Conservation (phyloP, 2,113 vertebrate species). For the Catharus bicknelli region DNA sequence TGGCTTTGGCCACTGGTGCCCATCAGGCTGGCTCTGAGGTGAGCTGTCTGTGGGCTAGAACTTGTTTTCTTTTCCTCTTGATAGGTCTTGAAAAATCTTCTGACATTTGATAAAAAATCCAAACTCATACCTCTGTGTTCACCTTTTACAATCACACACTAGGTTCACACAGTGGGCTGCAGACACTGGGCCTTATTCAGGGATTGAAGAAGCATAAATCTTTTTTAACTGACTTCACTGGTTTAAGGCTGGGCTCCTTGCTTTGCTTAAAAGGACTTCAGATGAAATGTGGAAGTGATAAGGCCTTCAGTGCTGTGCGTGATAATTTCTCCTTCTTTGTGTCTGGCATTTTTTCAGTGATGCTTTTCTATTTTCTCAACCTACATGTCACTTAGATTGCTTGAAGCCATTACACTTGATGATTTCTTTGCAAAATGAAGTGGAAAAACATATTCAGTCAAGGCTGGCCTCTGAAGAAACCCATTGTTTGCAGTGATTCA, state of each 20-base stretch:
- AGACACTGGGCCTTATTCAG: neutral
- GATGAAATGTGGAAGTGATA: neutral
- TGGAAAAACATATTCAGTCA: conserved; percentile 53
- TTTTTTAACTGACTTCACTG: neutral
- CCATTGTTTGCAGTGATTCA: conserved; percentile 52
- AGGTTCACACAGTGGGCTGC: neutral
- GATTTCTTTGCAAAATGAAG: conserved; percentile 59
- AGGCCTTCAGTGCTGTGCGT: neutral
- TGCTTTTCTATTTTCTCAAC: conserved; percentile 9
- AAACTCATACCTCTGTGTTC: neutral
- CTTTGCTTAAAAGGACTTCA: neutral
- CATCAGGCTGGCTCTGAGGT: neutral
- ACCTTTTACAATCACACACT: neutral
- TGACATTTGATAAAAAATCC: neutral
- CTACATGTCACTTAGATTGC: conserved; percentile 15
- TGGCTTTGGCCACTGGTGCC: neutral
- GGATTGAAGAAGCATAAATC: neutral
- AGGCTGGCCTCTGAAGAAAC: conserved; percentile 20
- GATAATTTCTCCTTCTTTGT: conserved; percentile 11
- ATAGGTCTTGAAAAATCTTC: neutral
- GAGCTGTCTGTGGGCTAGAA: neutral
- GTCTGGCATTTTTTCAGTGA: neutral
- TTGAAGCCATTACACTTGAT: conserved; percentile 47
- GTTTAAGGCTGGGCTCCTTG: neutral
- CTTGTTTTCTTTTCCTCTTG: neutral